Base-by-base conservation (phyloP, 2,888 invertebrate genomes). In the Itoplectis maculator region DNA sequence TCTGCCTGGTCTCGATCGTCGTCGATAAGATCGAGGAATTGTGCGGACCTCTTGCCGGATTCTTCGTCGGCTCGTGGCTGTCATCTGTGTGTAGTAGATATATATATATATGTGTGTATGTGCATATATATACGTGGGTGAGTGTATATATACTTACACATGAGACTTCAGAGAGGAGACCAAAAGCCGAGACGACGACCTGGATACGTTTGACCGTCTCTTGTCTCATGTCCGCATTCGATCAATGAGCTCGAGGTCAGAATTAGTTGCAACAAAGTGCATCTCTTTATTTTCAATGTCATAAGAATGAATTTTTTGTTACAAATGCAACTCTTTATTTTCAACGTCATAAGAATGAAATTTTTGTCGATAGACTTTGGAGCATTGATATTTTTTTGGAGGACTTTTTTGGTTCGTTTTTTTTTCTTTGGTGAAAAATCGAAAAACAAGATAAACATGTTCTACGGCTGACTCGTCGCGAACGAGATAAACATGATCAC, bases 1-100 rank as follows among this genome's bases (percentile, higher is more conserved):
- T 80, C 61, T 66, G 63, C 66, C 68, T 42, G 69, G 56, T n/a
- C 66, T 63, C 51, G 68, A 73, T 74, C n/a, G 29, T 5, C 66
- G 29, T 66, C 56, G 84, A 84, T 80, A 84, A 79, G 68, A 79
- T 84, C 77, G 59, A 65, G 72, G 40, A 29, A 65, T 49, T 42
- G 69, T 68, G 45, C 63, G 54, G 54, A 56, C 20, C 49, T 61
- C 70, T 70, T 61, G 75, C 72, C 63, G 54, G 69, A 82, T 81
- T 82, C 73, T 76, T 76, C 79, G 73, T 20, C 69, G 40, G 65
- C 63, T 74, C 37, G 73, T 23, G 73, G 35, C 66, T n/a, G 66
- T 66, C 45, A 66, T 66, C 45, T 47, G 45, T 66, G 29, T 47
- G 8, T 47, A 29, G 29, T 29, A 9, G 29, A 20, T 47, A 11